A percentile compares a stretch with the other conserved stretches of the same genome.
Conservation (phyloP, 2,113 vertebrate genomes). For the Periophthalmodon schlosseri region DNA sequence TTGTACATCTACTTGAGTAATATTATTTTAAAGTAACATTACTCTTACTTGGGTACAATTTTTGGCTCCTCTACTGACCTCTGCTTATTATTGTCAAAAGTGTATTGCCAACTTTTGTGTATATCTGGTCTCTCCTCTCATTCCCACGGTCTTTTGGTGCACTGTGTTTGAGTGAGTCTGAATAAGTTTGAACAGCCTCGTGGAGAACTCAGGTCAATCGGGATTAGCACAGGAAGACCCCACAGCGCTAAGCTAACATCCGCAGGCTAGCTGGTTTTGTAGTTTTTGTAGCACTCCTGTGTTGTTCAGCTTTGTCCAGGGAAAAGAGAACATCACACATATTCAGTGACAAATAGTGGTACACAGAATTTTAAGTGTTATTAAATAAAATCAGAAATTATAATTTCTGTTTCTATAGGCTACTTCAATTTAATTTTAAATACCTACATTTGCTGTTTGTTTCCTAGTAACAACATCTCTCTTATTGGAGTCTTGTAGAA, state of each 20-base stretch:
- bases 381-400: background rate
- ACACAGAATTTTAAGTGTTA: background rate
- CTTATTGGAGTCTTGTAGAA: too few relatives aligned
- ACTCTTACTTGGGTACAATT: too few relatives aligned
- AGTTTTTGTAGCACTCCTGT: background rate
- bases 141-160: background rate
- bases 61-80: too few relatives aligned
- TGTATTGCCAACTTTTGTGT: too few relatives aligned
- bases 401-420: too few relatives aligned
- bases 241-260: constrained; percentile 4
- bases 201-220: background rate
- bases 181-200: background rate
- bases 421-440: too few relatives aligned
- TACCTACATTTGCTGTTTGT: too few relatives aligned
- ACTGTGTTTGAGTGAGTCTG: background rate
- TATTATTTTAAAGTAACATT: too few relatives aligned
- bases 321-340: background rate
- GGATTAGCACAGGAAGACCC: constrained; percentile 10
- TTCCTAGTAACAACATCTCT: too few relatives aligned
- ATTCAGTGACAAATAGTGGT: background rate
- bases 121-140: background rate
- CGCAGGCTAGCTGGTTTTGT: constrained; percentile 3
- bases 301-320: background rate
- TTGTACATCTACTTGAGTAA: too few relatives aligned
- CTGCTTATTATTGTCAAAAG: too few relatives aligned